Evolutionary conservation across 2,888 invertebrate genomes (phyloP).

Genomic region (Mesochorus sp.): DNA sequence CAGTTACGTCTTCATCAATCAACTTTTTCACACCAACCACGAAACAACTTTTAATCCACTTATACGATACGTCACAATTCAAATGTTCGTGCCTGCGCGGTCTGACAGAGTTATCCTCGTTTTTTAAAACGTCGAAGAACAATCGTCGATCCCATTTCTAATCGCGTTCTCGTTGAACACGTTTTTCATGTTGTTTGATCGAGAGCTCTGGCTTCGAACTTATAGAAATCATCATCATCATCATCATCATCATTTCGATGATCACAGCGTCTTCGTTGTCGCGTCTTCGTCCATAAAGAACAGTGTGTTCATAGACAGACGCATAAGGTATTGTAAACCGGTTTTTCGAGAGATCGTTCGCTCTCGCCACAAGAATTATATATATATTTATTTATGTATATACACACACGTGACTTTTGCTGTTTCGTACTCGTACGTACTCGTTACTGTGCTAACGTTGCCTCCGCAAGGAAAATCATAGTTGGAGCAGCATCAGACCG

Average conservation of each 20-base stretch:
- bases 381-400: neutral
- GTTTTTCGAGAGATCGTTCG: constrained; percentile 54
- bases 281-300: constrained; percentile 31
- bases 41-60: neutral
- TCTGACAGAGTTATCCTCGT: neutral
- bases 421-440: constrained; percentile 8
- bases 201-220: constrained; percentile 10
- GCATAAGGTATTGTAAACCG: constrained; percentile 45
- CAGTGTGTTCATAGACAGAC: neutral
- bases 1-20: no score
- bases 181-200: constrained; percentile 19
- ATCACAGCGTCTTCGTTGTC: constrained; percentile 33
- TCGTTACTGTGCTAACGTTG: neutral
- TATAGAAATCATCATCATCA: constrained; percentile 25
- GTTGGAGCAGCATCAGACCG: neutral
- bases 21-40: no score
- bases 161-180: neutral
- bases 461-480: constrained; percentile 25
- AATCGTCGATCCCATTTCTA: neutral
- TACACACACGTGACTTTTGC: constrained; percentile 14
- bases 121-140: neutral
- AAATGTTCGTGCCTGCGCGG: no score
- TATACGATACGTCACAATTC: neutral
- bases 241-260: constrained; percentile 27
- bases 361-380: constrained; percentile 37